These are phyloP conservation scores for Falco novaeseelandiae DNA, from an alignment of 2,797 vertebrate species.

Conservation along the genomic window DNA sequence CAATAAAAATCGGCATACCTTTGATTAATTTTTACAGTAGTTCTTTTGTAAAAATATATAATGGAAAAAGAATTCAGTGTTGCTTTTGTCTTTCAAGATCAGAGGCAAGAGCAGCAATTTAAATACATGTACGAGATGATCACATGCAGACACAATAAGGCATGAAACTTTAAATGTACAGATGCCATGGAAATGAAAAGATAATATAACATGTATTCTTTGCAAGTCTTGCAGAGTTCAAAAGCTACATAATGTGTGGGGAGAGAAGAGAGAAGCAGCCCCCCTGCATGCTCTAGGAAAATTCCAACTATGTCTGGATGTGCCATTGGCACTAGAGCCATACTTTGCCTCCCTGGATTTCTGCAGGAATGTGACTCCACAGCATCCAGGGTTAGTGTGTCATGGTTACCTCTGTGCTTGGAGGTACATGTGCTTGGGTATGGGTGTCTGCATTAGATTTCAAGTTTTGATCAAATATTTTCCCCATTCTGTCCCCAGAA, in stretches of 20 bases:
- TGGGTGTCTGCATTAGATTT: background rate
- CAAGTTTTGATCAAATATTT: background rate
- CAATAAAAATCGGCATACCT: slow-evolving; percentile 65
- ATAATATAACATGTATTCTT: slow-evolving; percentile 33
- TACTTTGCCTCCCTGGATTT: background rate
- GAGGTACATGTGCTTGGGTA: background rate
- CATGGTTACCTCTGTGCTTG: background rate
- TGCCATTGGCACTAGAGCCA: background rate
- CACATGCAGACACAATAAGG: slow-evolving; percentile 21
- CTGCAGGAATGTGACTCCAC: background rate
- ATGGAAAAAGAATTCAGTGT: slow-evolving; percentile 25
- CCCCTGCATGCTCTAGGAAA: background rate
- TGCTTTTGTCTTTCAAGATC: slow-evolving; percentile 50
- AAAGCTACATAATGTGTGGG: background rate
- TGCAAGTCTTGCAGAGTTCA: slow-evolving; percentile 43
- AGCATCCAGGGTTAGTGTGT: background rate
- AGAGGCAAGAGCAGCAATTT: slow-evolving; percentile 37
- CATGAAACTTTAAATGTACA: background rate
- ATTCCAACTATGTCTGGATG: background rate
- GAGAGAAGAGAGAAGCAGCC: background rate
- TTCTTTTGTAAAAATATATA: slow-evolving; percentile 63
- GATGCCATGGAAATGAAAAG: slow-evolving; percentile 53
- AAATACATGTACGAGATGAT: slow-evolving; percentile 25
- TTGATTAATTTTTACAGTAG: slow-evolving; percentile 63
- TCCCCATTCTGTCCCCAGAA: background rate